These are phyloP conservation scores for Sycophila texana DNA, from an alignment of 2,888 invertebrate species.

Conservation along the genomic window DNA sequence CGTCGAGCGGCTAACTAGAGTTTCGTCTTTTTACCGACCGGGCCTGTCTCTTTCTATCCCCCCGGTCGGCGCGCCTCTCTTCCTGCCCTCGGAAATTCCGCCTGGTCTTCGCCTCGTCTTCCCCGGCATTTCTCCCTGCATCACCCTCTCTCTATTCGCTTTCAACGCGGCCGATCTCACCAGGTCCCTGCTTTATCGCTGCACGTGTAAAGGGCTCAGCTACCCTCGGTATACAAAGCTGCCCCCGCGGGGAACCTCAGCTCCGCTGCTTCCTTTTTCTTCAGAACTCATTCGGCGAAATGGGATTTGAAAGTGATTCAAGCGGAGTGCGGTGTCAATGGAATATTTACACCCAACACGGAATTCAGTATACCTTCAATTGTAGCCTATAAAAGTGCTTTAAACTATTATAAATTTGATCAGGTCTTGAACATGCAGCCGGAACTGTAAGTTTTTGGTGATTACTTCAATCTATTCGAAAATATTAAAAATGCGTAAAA, in stretches of 20 bases:
- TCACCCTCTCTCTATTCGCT: conserved; percentile 6
- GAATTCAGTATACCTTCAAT: too few relatives aligned
- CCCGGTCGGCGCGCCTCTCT: background rate
- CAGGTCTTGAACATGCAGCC: too few relatives aligned
- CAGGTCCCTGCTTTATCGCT: conserved; percentile 53
- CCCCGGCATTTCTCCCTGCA: conserved; percentile 12
- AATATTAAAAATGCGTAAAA: too few relatives aligned
- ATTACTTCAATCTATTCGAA: too few relatives aligned
- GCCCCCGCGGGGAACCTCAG: background rate
- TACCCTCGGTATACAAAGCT: background rate
- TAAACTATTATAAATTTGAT: too few relatives aligned
- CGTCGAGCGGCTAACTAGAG: background rate
- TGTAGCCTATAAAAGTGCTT: too few relatives aligned
- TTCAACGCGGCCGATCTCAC: conserved; percentile 45
- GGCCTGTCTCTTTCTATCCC: background rate
- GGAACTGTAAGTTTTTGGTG: too few relatives aligned
- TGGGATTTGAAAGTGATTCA: background rate
- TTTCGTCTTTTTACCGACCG: conserved; percentile 48
- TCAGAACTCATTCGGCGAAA: background rate
- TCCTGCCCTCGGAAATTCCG: background rate
- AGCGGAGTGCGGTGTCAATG: background rate
- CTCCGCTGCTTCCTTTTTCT: background rate
- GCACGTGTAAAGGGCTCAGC: background rate
- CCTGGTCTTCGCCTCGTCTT: background rate
- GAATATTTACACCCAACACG: background rate